Conservation (phyloP, 1,140 invertebrate species). For the Propsilocerus akamusi region DNA sequence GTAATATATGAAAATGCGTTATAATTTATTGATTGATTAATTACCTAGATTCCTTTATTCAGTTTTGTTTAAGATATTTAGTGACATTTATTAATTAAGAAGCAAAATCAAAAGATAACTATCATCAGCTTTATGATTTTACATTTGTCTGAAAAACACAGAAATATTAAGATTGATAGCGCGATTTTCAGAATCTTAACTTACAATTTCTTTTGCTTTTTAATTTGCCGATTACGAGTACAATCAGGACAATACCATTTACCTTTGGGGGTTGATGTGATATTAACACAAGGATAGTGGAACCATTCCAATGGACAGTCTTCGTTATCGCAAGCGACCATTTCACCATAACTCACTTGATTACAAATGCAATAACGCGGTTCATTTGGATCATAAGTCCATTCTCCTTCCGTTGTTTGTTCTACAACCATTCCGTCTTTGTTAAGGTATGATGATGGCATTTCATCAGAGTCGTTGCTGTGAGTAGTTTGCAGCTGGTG, state of each 20-base stretch:
- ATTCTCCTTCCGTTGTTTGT: slow-evolving; percentile 41
- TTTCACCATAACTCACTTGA: slow-evolving; percentile 95
- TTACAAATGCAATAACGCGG: slow-evolving; percentile 95
- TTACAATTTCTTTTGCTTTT: too few species aligned
- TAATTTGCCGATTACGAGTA: too few species aligned
- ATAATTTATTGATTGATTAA: too few species aligned
- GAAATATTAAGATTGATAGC: too few species aligned
- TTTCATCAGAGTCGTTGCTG: background rate
- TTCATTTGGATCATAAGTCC: slow-evolving; percentile 81
- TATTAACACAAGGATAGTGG: slow-evolving; percentile 93
- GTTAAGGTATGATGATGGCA: slow-evolving; percentile 8
- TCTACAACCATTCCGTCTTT: slow-evolving; percentile 25
- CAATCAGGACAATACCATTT: slow-evolving; percentile 98
- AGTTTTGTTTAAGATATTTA: too few species aligned
- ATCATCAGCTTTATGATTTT: too few species aligned
- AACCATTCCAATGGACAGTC: slow-evolving; percentile 98
- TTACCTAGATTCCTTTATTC: too few species aligned
- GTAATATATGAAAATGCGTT: too few species aligned
- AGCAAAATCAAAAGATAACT: too few species aligned
- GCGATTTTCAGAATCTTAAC: too few species aligned
- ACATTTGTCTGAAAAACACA: too few species aligned
- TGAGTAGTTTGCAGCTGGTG: background rate
- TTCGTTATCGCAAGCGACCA: slow-evolving; percentile 98
- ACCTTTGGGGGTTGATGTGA: slow-evolving; percentile 88
- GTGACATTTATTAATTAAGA: too few species aligned